Evolutionary conservation across 1,140 invertebrate species (phyloP), one percentile per base, ranked within the genome.

Genomic region (Holotrichia oblita): DNA sequence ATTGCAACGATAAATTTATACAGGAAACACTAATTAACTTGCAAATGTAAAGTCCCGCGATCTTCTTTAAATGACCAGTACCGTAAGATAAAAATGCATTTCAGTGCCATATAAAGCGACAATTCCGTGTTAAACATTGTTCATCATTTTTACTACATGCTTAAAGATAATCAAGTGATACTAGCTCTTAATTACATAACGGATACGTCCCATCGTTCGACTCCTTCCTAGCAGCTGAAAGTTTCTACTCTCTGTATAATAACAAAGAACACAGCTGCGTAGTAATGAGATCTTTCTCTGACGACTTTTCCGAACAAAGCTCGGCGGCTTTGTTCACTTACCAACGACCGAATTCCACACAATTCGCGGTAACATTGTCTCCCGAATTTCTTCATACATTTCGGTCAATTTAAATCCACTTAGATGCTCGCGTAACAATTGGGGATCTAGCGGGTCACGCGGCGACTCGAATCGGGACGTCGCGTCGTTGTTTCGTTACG

Each of bases 331-430:
- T 55, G 48, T 55, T 55, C 48, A 17, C 17, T 17, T 17, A 17
- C 48, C 48, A 17, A 14, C 42, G 42, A 12, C 42, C 61, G 27
- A 69, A 69, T 27, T 69, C 12, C 6, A 69, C 17, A 34, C 22
- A 22, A 34, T 7, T 69, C 61, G 24, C 27, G 17, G 17, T 17
- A 55, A 55, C 48, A 55, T 69, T 69, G 61, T 69, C 22, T 69
- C 27, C 7, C 44, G 17, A 55, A 55, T 14, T 55, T 55, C 48
- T 17, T 20, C 22, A 27, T 69, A 14, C 61, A 69, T 69, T 69
- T 69, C 61, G 61, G 61, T 69, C 27, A 69, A 69, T 69, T 69
- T 69, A 69, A 69, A 69, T 69, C 61, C 27, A 69, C 61, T 69
- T 69, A 69, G 61, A 6, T 7, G 22, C n/a, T 2, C 61, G 61